These are phyloP conservation scores for Mimachlamys varia DNA, from an alignment of 2,888 invertebrate genomes.

Conservation along the genomic window DNA sequence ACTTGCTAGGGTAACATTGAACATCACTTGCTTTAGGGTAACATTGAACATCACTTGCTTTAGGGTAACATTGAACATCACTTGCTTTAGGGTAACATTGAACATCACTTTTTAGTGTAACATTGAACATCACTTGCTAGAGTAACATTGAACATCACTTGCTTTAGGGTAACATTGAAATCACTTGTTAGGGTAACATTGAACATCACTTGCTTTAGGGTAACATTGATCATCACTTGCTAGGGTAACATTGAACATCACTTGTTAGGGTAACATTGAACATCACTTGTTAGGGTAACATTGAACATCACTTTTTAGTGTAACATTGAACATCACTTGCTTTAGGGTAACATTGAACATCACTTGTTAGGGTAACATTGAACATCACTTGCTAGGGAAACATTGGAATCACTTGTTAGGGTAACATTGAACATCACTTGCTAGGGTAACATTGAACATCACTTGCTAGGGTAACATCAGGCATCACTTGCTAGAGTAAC, in stretches of 20 bases:
- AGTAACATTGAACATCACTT: neutral
- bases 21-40: neutral
- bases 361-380: neutral
- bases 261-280: neutral
- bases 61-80: neutral
- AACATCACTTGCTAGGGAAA: neutral
- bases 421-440: neutral
- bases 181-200: neutral
- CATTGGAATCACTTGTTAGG: neutral
- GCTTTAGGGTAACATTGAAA: neutral
- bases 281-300: neutral
- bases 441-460: neutral
- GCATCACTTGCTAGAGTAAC: neutral
- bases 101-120: neutral
- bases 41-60: neutral
- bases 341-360: neutral
- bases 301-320: neutral
- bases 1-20: neutral
- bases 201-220: neutral
- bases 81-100: slow-evolving; percentile 1
- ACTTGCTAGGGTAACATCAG: neutral
- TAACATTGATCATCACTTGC: neutral
- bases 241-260: neutral
- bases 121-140: neutral
- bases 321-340: neutral